Conservation (phyloP, 2,888 invertebrate species). For the Penaeus monodon region DNA sequence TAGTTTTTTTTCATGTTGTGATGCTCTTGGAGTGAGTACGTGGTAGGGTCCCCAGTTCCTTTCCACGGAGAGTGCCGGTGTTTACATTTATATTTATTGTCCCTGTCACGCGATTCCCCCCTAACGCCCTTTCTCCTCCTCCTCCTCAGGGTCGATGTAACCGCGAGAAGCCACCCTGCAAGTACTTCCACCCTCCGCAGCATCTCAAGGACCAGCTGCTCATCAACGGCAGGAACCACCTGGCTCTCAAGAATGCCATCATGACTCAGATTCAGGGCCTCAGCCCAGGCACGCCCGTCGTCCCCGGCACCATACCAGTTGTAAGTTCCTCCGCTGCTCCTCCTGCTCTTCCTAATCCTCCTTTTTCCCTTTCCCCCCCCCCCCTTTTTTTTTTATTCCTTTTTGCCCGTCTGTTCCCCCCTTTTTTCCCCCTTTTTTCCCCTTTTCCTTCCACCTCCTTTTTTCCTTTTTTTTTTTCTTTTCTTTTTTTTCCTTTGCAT, state of each 20-base stretch:
- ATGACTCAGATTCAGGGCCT: constrained; percentile 73
- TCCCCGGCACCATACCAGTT: constrained; percentile 54
- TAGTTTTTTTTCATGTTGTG: too few species aligned
- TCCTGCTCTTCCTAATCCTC: background rate
- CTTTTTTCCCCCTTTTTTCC: too few species aligned
- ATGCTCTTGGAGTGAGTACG: too few species aligned
- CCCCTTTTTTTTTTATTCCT: background rate
- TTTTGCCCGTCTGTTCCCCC: background rate
- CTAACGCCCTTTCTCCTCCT: background rate
- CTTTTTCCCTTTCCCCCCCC: background rate
- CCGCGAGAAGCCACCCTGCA: constrained; percentile 99
- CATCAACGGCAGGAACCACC: constrained; percentile 99
- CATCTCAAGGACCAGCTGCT: constrained; percentile 99
- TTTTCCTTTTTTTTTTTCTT: background rate
- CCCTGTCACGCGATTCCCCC: background rate
- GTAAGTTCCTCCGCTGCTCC: constrained; percentile 34
- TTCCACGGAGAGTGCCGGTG: too few species aligned
- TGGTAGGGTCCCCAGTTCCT: too few species aligned
- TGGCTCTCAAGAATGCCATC: constrained; percentile 97
- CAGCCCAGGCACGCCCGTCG: constrained; percentile 54
- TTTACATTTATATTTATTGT: too few species aligned
- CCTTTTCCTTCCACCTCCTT: background rate
- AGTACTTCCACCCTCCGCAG: constrained; percentile 99
- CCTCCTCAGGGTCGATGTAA: constrained; percentile 96
- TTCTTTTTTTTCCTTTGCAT: too few species aligned